Conservation (phyloP, 2,113 vertebrate genomes). For the Cisticola juncidis region DNA sequence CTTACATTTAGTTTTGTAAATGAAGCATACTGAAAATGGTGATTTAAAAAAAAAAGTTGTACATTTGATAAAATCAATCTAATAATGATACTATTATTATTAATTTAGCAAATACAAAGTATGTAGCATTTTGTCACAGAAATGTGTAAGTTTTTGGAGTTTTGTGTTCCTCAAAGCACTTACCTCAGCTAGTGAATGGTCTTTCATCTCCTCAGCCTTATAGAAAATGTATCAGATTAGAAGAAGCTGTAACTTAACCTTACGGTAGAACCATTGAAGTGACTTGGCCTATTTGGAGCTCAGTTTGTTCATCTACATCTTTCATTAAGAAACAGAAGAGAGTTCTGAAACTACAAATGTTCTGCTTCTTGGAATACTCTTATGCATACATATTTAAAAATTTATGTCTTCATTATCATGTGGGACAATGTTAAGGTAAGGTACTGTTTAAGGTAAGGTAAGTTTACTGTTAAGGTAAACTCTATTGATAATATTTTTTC, state of each 20-base stretch:
- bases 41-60: background rate
- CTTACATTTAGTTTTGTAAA: background rate
- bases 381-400: background rate
- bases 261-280: background rate
- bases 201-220: slow-evolving; percentile 10
- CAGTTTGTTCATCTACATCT: background rate
- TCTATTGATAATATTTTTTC: background rate
- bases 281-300: background rate
- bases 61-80: background rate
- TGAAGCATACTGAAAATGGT: background rate
- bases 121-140: background rate
- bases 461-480: background rate
- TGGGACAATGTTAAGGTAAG: background rate
- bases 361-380: background rate
- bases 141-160: background rate
- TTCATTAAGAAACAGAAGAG: background rate
- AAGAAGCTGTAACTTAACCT: background rate
- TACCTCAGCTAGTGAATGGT: background rate
- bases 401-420: background rate
- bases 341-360: background rate
- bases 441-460: no score
- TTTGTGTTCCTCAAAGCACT: background rate
- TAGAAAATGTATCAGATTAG: background rate
- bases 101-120: background rate
- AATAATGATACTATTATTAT: background rate